Base-by-base conservation (phyloP, 2,113 vertebrate species). In the Antechinus stuartii region DNA sequence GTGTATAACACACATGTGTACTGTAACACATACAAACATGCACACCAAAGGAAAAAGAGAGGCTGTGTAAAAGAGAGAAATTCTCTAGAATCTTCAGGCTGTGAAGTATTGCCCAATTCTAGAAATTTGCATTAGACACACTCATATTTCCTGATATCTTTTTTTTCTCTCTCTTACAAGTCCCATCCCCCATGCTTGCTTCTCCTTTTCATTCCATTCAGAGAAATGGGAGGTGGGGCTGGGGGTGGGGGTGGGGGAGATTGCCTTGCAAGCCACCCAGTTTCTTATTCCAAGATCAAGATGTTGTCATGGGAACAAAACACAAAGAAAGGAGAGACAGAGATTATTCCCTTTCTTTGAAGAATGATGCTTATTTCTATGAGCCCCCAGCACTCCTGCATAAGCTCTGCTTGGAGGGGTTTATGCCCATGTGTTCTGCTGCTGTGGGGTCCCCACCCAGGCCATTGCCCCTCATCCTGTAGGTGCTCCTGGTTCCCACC, bases 241-340 rank as follows among this genome's bases (percentile, higher is more conserved):
- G 68, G 68, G n/a, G 0, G n/a, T 84, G 68, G 68, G 68, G 68
- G 68, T 84, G 35, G 68, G 68, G 68, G 68, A 42, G 16, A 84
- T n/a, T 23, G 16, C 42, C 68, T 84, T 84, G 35, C 68, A 84
- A 84, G 68, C 68, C 68, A 84, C 42, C 68, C 68, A 84, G 68
- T 42, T 42, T 84, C 68, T 84, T 84, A 84, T 84, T 42, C 68
- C n/a, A 42, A 84, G 68, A 84, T n/a, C 68, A 42, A 23, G 35
- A 84, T 84, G 68, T 84, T 84, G 68, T 84, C 68, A 84, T 84
- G 68, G 68, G 19, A 84, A 84, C 68, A 84, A 84, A 84, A 84
- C 68, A 84, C 68, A 42, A 84, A 84, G 68, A 84, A 42, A 84
- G 19, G 68, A 84, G 68, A 84, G 68, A 84, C 68, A 42, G 7